Evolutionary conservation across 2,888 invertebrate genomes (phyloP), one percentile per base, ranked within the genome.

Genomic region (Unio delphinus): DNA sequence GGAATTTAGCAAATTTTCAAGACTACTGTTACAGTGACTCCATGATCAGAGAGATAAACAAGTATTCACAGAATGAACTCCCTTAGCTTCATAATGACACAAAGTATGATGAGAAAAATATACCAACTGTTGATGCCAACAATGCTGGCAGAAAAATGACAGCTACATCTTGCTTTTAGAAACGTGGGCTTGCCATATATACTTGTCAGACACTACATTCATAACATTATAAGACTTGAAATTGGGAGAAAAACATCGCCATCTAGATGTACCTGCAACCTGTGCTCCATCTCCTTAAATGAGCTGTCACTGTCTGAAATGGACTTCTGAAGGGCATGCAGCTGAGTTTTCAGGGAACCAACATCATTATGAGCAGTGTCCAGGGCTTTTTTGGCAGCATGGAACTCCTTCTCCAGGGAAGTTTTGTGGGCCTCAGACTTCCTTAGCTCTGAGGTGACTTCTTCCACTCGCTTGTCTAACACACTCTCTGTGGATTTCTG

Each of bases 311-410:
- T 80, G 20, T 72, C 80, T 30, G 81, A 80, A 17, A 86, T 74
- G 34, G 84, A 83, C 56, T 81, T 76, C 59, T 86, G 82, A 58
- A 88, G 70, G 45, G 85, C 86, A 64, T 88, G 83, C 18, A 88
- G 76, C 70, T 87, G 86, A 55, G 90, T 91, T 28, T 93, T 92
- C 63, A 93, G 86, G 64, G 93, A 93, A 75, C 92, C 92, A 82
- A 93, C 92, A 78, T 92, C 92, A 83, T 87, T 91, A 86, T 92
- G 92, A 64, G 91, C 89, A 61, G 90, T 86, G 70, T 89, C 79
- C 81, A 89, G 75, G 82, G 90, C 79, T 84, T 91, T 86, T 65
- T 87, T 88, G 26, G 80, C 79, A 55, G 84, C 80, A 56, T 85
- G 81, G 45, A 84, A 74, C 55, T 80, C 79, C 28, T 75, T 76